phyloP scores from a whole-genome alignment of 2,113 vertebrate genomes.

The Actenoides lindsayi region DNA sequence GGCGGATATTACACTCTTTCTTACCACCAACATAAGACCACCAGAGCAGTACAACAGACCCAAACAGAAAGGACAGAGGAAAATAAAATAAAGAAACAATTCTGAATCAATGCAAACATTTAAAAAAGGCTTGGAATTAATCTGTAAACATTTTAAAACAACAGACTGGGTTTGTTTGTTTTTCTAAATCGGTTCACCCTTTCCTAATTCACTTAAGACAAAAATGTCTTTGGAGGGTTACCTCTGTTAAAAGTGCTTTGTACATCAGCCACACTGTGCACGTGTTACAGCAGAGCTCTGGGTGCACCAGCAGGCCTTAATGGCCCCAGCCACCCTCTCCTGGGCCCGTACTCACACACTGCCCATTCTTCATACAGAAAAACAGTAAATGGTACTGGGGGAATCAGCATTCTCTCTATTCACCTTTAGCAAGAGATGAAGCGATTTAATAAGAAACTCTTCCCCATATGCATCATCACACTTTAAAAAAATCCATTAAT shows the following conservation, averaged over 20 bases:
- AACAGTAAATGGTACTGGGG: background rate
- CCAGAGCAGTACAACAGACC: slow-evolving; percentile 45
- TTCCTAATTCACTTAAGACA: slow-evolving; percentile 47
- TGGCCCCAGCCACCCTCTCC: background rate
- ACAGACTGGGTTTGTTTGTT: slow-evolving; percentile 53
- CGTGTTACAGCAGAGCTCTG: background rate
- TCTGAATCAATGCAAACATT: slow-evolving; percentile 25
- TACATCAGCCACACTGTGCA: background rate
- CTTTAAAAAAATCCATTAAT: background rate
- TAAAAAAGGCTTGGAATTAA: slow-evolving; percentile 22
- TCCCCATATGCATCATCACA: background rate
- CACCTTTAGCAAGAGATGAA: background rate
- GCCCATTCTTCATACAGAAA: background rate
- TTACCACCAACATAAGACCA: slow-evolving; percentile 43
- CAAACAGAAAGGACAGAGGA: background rate
- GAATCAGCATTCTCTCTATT: background rate
- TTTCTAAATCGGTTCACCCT: slow-evolving; percentile 56
- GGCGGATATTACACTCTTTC: background rate
- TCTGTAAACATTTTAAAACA: slow-evolving; percentile 44
- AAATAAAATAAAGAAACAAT: slow-evolving; percentile 42
- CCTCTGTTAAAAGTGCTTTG: background rate
- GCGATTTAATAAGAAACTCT: background rate
- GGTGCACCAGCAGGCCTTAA: background rate
- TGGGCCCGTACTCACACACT: background rate
- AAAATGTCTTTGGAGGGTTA: slow-evolving; percentile 31